Evolutionary conservation across 2,113 vertebrate species (phyloP).

Genomic region (Parotia lawesii): DNA sequence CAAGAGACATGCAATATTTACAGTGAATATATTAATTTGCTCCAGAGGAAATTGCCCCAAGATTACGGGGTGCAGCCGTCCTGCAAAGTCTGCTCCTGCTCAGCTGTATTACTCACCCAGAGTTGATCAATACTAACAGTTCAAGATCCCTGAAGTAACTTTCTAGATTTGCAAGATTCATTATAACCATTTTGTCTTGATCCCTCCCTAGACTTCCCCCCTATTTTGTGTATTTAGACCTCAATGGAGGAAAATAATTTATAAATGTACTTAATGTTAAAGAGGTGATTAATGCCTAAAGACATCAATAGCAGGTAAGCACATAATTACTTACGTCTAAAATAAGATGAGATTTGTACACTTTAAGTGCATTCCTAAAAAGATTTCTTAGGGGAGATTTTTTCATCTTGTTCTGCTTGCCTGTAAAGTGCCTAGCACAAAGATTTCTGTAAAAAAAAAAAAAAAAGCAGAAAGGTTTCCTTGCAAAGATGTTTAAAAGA

Average conservation of each 20-base stretch:
- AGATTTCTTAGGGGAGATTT: neutral
- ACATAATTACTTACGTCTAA: neutral
- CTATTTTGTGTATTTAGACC: neutral
- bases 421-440: neutral
- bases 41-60: neutral
- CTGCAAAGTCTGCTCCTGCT: neutral
- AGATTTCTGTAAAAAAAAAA: neutral
- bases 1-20: neutral
- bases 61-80: fast-evolving
- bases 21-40: neutral
- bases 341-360: slow-evolving; percentile 7
- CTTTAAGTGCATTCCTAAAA: slow-evolving; percentile 39
- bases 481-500: neutral
- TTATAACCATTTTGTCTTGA: neutral
- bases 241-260: neutral
- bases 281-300: neutral
- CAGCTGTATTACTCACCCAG: neutral
- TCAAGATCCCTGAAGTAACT: neutral
- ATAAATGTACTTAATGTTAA: neutral
- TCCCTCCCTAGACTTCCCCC: neutral
- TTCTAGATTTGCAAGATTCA: neutral
- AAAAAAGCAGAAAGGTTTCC: neutral
- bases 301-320: neutral
- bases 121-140: neutral
- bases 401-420: neutral